phyloP scores from a whole-genome alignment of 2,888 invertebrate genomes.

The Coelopa pilipes region DNA sequence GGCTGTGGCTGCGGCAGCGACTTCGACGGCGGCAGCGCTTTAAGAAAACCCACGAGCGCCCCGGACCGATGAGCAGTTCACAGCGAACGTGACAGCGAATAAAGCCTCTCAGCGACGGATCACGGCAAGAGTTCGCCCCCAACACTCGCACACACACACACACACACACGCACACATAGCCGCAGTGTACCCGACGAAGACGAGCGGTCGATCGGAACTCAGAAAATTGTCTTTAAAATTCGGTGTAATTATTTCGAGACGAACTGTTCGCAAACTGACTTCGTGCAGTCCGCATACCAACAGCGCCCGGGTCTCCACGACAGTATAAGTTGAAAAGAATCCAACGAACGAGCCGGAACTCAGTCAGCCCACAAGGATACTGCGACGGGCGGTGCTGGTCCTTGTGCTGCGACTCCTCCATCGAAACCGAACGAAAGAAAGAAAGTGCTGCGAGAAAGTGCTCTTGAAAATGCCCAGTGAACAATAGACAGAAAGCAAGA shows the following conservation, averaged over 20 bases:
- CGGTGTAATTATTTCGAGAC: constrained; percentile 57
- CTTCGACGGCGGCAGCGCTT: constrained; percentile 41
- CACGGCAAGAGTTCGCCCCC: neutral
- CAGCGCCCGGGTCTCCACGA: neutral
- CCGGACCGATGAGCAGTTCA: constrained; percentile 40
- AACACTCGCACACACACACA: neutral
- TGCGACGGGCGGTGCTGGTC: neutral
- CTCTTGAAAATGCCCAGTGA: constrained; percentile 12
- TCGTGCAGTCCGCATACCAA: constrained; percentile 51
- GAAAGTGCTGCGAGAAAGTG: constrained; percentile 15
- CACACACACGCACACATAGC: constrained; percentile 25
- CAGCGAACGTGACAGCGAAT: constrained; percentile 41
- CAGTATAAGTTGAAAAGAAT: neutral
- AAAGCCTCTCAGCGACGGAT: constrained; percentile 11
- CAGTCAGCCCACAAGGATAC: constrained; percentile 4
- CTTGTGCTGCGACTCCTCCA: neutral
- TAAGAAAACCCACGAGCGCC: constrained; percentile 42
- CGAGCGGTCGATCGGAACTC: constrained; percentile 38
- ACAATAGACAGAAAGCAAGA: neutral
- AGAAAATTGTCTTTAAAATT: constrained; percentile 57
- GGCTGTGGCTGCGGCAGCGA: constrained; percentile 35
- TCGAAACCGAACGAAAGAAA: neutral
- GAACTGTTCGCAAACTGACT: constrained; percentile 60
- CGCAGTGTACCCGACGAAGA: constrained; percentile 16
- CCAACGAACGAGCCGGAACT: neutral